Evolutionary conservation across 2,797 vertebrate genomes (phyloP).

Genomic region (Gymnothorax javanicus): DNA sequence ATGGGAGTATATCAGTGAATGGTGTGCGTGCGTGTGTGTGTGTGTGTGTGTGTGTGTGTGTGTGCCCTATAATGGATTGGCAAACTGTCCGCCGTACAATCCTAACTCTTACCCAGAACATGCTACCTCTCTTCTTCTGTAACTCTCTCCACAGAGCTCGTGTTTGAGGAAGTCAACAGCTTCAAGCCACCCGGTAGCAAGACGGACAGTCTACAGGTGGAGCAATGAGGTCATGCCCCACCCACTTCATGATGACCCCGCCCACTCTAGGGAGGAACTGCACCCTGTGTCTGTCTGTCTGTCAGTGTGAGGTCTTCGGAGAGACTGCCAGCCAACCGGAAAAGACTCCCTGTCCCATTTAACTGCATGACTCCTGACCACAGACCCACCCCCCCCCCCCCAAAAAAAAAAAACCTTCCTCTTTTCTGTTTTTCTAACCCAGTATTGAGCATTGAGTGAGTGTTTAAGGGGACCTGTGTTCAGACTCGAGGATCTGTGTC

Average conservation of each 20-base stretch:
- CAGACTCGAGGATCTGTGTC: slow-evolving; percentile 33
- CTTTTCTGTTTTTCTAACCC: slow-evolving; percentile 42
- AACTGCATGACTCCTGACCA: slow-evolving; percentile 17
- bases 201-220: slow-evolving; percentile 84
- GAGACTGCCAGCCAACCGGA: slow-evolving; percentile 33
- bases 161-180: slow-evolving; percentile 90
- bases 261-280: slow-evolving; percentile 44
- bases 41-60: no score
- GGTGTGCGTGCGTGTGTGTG: no score
- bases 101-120: background rate
- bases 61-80: no score
- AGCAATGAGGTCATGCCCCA: slow-evolving; percentile 73
- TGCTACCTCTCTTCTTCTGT: background rate
- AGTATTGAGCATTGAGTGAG: slow-evolving; percentile 39
- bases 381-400: slow-evolving; percentile 23
- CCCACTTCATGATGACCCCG: slow-evolving; percentile 21
- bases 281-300: slow-evolving; percentile 40
- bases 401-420: slow-evolving; percentile 20
- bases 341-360: slow-evolving; percentile 39
- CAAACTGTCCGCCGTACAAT: background rate
- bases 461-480: slow-evolving; percentile 19
- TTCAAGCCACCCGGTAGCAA: slow-evolving; percentile 82
- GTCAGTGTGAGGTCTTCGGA: slow-evolving; percentile 32
- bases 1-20: no score
- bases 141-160: slow-evolving; percentile 78